These are phyloP conservation scores for Corvus hawaiiensis DNA, from an alignment of 2,113 vertebrate species.

Conservation along the genomic window DNA sequence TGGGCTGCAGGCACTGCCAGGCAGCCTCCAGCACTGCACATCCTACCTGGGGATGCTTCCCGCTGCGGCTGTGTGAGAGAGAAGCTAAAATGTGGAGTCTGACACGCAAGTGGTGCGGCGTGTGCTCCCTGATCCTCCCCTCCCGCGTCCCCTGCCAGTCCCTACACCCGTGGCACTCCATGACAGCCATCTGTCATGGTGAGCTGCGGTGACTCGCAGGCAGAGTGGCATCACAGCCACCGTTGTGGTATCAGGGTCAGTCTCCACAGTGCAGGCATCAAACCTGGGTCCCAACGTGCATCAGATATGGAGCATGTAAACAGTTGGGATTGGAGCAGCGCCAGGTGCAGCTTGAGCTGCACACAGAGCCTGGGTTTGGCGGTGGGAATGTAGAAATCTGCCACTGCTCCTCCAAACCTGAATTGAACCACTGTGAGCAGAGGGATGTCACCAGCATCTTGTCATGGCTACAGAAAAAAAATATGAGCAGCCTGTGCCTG, in stretches of 20 bases:
- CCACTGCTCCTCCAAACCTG: neutral
- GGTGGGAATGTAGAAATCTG: neutral
- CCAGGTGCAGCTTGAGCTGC: neutral
- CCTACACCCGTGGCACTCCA: fast-evolving
- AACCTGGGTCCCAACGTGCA: fast-evolving
- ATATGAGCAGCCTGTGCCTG: neutral
- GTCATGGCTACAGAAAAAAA: neutral
- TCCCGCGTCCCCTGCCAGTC: fast-evolving
- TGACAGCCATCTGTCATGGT: neutral
- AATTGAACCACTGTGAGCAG: neutral
- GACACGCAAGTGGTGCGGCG: fast-evolving
- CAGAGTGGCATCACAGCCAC: neutral
- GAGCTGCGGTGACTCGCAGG: fast-evolving
- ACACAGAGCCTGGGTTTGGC: neutral
- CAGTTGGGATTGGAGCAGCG: neutral
- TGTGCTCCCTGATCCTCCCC: neutral
- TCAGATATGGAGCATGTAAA: neutral
- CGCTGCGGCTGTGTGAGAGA: fast-evolving
- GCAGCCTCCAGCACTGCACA: neutral
- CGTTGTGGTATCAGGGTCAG: fast-evolving
- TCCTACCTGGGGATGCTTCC: neutral
- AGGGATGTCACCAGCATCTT: neutral
- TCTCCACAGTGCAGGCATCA: neutral
- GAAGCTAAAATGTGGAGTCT: neutral
- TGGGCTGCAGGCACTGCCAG: fast-evolving